phyloP scores from a whole-genome alignment of 2,113 vertebrate genomes.

The Fulica atra region DNA sequence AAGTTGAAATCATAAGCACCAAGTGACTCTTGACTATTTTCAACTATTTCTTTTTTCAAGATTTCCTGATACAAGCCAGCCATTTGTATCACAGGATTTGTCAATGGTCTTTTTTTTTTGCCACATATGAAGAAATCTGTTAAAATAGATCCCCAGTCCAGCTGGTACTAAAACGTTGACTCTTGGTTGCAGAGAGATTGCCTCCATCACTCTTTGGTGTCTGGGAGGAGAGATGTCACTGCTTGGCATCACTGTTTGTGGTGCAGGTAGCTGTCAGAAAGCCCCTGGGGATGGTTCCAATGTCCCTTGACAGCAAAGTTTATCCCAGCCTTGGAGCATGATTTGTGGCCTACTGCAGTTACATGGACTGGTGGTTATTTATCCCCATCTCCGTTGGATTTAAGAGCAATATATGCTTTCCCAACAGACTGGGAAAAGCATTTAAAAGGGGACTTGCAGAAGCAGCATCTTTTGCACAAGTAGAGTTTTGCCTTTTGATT shows the following conservation, averaged over 20 bases:
- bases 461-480: not conserved
- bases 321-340: not conserved
- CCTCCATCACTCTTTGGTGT: fast-evolving
- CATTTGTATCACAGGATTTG: not conserved
- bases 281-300: not conserved
- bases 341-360: not conserved
- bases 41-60: not conserved
- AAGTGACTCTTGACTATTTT: not conserved
- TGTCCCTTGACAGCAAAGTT: not conserved
- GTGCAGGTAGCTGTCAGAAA: not conserved
- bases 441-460: not conserved
- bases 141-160: not conserved
- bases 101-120: not conserved
- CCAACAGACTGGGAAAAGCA: not conserved
- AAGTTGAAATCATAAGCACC: not conserved
- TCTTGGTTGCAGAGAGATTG: not conserved
- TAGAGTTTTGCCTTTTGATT: not conserved
- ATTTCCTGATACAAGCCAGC: not conserved
- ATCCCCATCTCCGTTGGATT: not conserved
- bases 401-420: not conserved
- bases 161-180: not conserved
- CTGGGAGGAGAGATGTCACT: not conserved
- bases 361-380: not conserved
- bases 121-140: not conserved
- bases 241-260: not conserved